A percentile compares a stretch with the other conserved stretches of the same genome.
Evolutionary conservation across 2,113 vertebrate species (phyloP).

Genomic region (Callipepla squamata): DNA sequence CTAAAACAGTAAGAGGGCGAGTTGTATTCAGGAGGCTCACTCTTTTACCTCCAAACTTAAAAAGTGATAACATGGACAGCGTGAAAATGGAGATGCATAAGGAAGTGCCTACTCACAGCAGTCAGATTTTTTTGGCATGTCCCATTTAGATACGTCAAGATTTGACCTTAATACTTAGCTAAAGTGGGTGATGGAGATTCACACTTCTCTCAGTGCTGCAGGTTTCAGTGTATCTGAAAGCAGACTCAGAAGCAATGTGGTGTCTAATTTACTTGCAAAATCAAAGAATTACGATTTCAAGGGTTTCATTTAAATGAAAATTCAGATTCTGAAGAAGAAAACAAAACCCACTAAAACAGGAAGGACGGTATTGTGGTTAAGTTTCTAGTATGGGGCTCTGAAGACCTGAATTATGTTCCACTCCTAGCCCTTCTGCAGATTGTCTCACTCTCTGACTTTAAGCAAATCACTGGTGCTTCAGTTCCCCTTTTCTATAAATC

Average conservation of each 20-base stretch:
- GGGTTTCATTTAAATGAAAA: slow-evolving; percentile 70
- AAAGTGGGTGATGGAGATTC: slow-evolving; percentile 15
- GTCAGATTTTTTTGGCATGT: not conserved
- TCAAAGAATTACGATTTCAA: slow-evolving; percentile 64
- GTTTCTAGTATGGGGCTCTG: slow-evolving; percentile 10
- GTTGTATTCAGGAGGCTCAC: not conserved
- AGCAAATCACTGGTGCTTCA: slow-evolving; percentile 40
- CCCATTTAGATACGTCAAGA: not conserved
- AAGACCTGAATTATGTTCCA: slow-evolving; percentile 36
- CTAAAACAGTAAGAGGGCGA: not conserved
- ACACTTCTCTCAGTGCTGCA: slow-evolving; percentile 2
- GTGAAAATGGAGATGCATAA: not conserved
- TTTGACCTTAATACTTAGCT: slow-evolving; percentile 24
- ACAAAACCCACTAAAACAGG: slow-evolving; percentile 72
- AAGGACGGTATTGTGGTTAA: slow-evolving; percentile 68
- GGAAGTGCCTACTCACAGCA: not conserved
- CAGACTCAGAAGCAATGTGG: slow-evolving; percentile 37
- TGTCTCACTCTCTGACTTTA: not conserved
- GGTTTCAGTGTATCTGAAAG: slow-evolving; percentile 63
- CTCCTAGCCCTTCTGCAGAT: slow-evolving; percentile 2
- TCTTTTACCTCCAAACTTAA: not conserved
- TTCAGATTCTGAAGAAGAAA: slow-evolving; percentile 71
- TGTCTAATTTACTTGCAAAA: slow-evolving; percentile 66
- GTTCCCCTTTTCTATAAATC: slow-evolving; percentile 23
- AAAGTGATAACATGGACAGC: not conserved